Conservation (phyloP, 2,797 vertebrate genomes). For the Catostomus latipinnis region DNA sequence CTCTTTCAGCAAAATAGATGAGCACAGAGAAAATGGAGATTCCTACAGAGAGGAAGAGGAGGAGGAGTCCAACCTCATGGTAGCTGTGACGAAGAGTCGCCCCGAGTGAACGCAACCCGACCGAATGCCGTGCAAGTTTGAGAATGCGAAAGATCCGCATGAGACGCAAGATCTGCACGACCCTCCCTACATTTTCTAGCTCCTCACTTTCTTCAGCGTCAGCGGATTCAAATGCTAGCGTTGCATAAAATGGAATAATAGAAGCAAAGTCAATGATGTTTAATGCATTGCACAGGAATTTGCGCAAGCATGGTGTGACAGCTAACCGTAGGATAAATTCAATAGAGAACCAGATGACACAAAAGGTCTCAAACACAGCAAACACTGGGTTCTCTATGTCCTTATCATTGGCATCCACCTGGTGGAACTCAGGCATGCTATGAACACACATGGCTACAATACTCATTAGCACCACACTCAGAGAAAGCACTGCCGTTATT, state of each 20-base stretch:
- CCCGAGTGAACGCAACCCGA: slow-evolving; percentile 91
- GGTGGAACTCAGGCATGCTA: slow-evolving; percentile 96
- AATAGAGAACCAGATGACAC: slow-evolving; percentile 89
- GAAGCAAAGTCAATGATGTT: slow-evolving; percentile 97
- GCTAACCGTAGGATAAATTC: slow-evolving; percentile 89
- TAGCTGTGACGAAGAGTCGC: slow-evolving; percentile 96
- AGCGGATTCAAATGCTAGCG: slow-evolving; percentile 87
- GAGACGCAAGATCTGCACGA: slow-evolving; percentile 94
- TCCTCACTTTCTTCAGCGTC: slow-evolving; percentile 91
- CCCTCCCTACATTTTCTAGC: slow-evolving; percentile 93
- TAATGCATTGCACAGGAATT: slow-evolving; percentile 90
- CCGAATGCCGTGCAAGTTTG: slow-evolving; percentile 94
- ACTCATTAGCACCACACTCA: slow-evolving; percentile 91
- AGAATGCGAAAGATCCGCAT: slow-evolving; percentile 98
- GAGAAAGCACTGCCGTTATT: slow-evolving; percentile 89
- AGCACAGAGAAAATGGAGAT: slow-evolving; percentile 98
- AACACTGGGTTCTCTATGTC: slow-evolving; percentile 88
- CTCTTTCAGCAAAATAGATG: slow-evolving; percentile 94
- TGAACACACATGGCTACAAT: slow-evolving; percentile 97
- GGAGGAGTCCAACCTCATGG: slow-evolving; percentile 93
- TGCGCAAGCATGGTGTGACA: slow-evolving; percentile 86
- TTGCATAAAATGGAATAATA: slow-evolving; percentile 94
- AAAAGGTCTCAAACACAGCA: slow-evolving; percentile 86
- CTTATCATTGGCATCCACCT: slow-evolving; percentile 81
- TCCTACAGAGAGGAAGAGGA: slow-evolving; percentile 95